Conservation (phyloP, 2,888 invertebrate species). For the Spatulosminthurus flaviceps region DNA sequence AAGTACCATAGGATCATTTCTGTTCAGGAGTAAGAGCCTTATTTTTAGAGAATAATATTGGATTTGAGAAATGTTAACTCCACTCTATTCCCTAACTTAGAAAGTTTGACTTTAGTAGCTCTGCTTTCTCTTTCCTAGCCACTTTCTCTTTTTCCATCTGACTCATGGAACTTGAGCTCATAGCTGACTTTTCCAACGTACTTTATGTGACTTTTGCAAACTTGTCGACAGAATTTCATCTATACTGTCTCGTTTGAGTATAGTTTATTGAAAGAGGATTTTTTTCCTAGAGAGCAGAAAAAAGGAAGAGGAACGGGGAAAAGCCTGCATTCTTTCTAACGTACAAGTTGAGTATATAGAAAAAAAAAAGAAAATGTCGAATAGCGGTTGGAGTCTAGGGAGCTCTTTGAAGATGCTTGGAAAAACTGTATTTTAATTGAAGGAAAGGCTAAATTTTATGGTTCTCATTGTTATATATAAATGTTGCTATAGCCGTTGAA, state of each 20-base stretch:
- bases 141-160: background rate
- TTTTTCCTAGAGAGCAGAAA: background rate
- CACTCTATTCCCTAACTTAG: background rate
- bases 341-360: background rate
- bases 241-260: background rate
- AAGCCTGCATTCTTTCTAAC: background rate
- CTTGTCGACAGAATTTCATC: slow-evolving; percentile 9
- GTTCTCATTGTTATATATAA: slow-evolving; percentile 20
- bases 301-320: slow-evolving; percentile 24
- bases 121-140: background rate
- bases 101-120: background rate
- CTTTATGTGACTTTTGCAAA: slow-evolving; percentile 9
- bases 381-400: slow-evolving; percentile 1
- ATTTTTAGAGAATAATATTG: slow-evolving; percentile 7
- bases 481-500: background rate
- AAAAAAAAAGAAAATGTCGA: slow-evolving; percentile 23
- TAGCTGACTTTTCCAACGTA: background rate
- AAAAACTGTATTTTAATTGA: slow-evolving; percentile 45
- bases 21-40: background rate
- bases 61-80: slow-evolving; percentile 5
- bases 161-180: background rate
- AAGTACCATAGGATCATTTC: too few species aligned
- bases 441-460: slow-evolving; percentile 39
- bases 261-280: slow-evolving; percentile 22
- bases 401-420: slow-evolving; percentile 29